Conservation (phyloP, 2,113 vertebrate genomes). For the Notechis scutatus region DNA sequence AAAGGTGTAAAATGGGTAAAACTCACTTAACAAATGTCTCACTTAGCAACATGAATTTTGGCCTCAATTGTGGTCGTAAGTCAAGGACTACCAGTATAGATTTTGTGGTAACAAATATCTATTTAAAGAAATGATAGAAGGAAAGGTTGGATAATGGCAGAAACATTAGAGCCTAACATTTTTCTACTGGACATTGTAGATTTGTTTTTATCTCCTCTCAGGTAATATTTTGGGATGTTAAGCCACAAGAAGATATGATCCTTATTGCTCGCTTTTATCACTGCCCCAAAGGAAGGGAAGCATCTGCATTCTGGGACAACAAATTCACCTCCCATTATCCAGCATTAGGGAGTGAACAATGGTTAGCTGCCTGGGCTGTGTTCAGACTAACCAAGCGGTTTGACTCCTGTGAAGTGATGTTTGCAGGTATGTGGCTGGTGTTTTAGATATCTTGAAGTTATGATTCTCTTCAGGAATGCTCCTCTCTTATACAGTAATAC, state of each 20-base stretch:
- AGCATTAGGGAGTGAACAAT: conserved; percentile 37
- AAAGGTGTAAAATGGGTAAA: neutral
- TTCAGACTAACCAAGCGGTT: conserved; percentile 25
- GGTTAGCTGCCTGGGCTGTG: conserved; percentile 42
- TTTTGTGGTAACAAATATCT: neutral
- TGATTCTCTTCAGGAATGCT: neutral
- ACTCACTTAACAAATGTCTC: neutral
- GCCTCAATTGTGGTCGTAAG: neutral
- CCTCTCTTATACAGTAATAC: neutral
- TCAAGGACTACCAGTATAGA: neutral
- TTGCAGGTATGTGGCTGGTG: neutral
- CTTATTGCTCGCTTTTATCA: conserved; percentile 53
- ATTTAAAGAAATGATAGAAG: neutral
- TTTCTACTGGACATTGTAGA: neutral
- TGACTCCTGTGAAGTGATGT: neutral
- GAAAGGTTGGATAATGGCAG: neutral
- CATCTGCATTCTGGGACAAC: conserved; percentile 38
- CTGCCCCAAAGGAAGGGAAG: conserved; percentile 45
- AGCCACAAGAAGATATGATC: conserved; percentile 46
- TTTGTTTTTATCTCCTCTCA: conserved; percentile 4
- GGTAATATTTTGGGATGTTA: conserved; percentile 33
- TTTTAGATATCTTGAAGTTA: too few species aligned
- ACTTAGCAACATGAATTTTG: neutral
- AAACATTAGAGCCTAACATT: neutral
- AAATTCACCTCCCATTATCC: neutral